phyloP scores from a whole-genome alignment of 2,888 invertebrate species.

The Nephrotoma flavescens region DNA sequence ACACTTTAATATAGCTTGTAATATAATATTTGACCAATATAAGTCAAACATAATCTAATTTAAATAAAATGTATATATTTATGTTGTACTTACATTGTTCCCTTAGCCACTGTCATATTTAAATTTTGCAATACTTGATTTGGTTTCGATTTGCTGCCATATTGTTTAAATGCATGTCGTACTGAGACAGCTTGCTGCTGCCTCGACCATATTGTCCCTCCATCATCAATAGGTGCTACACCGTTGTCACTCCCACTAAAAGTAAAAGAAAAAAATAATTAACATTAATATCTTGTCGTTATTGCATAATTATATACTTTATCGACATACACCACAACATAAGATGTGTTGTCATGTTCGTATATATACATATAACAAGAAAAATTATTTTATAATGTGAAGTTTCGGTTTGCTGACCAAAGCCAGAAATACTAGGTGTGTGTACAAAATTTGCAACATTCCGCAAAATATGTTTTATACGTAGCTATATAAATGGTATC shows the following conservation, averaged over 20 bases:
- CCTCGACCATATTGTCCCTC: constrained; percentile 43
- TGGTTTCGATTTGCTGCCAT: constrained; percentile 74
- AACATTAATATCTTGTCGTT: not conserved
- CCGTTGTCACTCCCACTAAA: constrained; percentile 28
- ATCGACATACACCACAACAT: not conserved
- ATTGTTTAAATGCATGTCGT: constrained; percentile 75
- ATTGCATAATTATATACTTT: not conserved
- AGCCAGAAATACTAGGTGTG: not conserved
- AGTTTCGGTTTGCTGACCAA: not conserved
- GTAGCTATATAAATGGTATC: not conserved
- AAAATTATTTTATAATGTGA: not conserved
- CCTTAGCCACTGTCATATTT: constrained; percentile 87
- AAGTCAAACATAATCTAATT: no score
- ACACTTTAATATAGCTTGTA: no score
- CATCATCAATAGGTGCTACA: constrained; percentile 29
- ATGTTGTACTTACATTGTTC: constrained; percentile 72
- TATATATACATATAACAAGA: not conserved
- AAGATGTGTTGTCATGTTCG: not conserved
- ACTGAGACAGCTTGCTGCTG: constrained; percentile 77
- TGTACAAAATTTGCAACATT: not conserved
- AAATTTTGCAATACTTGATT: constrained; percentile 78
- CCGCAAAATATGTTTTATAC: not conserved
- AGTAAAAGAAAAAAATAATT: constrained; percentile 10
- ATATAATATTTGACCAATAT: no score
- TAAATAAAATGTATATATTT: no score